Evolutionary conservation across 2,888 invertebrate genomes (phyloP), one percentile per base, ranked within the genome.

Genomic region (Heliothis peltigera): DNA sequence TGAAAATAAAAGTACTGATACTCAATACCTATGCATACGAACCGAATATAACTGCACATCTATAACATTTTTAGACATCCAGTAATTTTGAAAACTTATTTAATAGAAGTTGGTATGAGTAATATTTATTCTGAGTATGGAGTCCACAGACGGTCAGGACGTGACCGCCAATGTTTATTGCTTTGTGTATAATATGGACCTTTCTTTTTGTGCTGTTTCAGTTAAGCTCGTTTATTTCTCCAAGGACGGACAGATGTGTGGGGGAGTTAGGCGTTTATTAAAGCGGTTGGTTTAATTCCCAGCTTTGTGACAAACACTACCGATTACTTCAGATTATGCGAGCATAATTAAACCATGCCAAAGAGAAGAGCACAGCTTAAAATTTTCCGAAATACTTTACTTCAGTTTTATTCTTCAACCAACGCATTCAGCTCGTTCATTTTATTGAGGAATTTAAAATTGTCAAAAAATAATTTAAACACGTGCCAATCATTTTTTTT

Each of bases 131-230:
- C 39, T 15, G 49, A 54, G 58, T 46, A 59, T 71, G 57, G 68
- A 71, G 62, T 70, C 68, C 47, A 60, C 73, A 68, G 57, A 49
- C 62, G 59, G 68, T 43, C 51, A 64, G 73, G 67, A 54, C 78
- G 74, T 76, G 76, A 66, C 80, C 73, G 80, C 71, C 82, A 81
- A 80, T 83, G 74, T 84, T 84, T 81, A 86, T 88, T 86, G 82
- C 77, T 82, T 80, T 75, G 81, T 80, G 71, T 77, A 61, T 58
- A 57, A 75, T 70, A 70, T 59, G 55, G 28, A 75, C 62, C 70
- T 77, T 81, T 81, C 77, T 80, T 80, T 84, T 84, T 84, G 79
- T 72, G 55, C 69, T 77, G 67, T 77, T 82, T 74, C 79, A 80
- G 79, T 81, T 76, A 71, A 71, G 80, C 73, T 82, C 62, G 66